These are phyloP conservation scores for Crossocerus cetratus DNA, from an alignment of 2,888 invertebrate genomes.

Conservation along the genomic window DNA sequence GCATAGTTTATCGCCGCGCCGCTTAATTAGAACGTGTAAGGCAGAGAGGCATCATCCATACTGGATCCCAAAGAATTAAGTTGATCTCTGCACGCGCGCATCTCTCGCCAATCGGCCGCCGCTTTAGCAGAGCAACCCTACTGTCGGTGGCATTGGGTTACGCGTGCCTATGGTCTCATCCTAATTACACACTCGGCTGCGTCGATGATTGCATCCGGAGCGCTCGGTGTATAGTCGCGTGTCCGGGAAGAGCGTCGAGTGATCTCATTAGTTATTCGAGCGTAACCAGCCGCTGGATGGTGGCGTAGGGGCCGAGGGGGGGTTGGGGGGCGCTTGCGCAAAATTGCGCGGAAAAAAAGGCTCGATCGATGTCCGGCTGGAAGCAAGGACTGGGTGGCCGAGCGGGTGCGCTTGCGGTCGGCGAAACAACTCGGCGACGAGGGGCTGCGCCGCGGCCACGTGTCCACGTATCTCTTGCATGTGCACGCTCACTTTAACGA, in stretches of 20 bases:
- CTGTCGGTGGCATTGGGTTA: too few species aligned
- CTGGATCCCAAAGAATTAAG: too few species aligned
- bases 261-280: conserved; percentile 27
- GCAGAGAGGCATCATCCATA: too few species aligned
- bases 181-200: conserved; percentile 27
- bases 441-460: too few species aligned
- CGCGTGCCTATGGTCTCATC: conserved; percentile 18
- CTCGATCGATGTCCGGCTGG: conserved; percentile 37
- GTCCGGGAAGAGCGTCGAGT: conserved; percentile 11
- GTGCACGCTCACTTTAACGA: not conserved
- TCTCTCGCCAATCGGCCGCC: not conserved
- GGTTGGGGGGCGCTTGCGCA: conserved; percentile 12
- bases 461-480: too few species aligned
- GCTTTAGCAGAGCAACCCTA: too few species aligned
- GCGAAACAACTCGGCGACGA: not conserved
- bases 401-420: not conserved
- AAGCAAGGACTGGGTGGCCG: not conserved
- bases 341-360: conserved; percentile 24
- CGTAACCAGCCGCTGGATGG: not conserved
- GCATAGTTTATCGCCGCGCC: too few species aligned
- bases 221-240: conserved; percentile 4
- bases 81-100: not conserved
- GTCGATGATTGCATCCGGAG: conserved; percentile 24
- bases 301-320: too few species aligned
- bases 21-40: too few species aligned